These are phyloP conservation scores for Rhinoderma darwinii DNA, from an alignment of 2,113 vertebrate genomes.

Conservation along the genomic window DNA sequence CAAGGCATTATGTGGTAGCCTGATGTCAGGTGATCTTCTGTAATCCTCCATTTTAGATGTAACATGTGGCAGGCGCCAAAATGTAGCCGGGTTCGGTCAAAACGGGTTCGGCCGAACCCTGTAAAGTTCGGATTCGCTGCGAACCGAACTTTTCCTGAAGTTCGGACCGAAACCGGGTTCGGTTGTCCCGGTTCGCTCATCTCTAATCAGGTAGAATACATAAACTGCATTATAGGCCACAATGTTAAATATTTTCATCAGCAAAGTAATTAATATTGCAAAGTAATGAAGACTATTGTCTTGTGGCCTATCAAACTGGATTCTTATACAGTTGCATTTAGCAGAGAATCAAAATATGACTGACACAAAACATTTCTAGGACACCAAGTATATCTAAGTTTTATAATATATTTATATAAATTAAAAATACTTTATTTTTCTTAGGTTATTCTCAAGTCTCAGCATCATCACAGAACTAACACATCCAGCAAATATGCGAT, in stretches of 20 bases:
- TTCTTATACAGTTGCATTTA: background rate
- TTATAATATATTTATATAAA: background rate
- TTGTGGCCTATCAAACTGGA: background rate
- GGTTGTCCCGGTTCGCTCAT: no score
- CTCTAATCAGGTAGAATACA: background rate
- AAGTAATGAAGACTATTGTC: background rate
- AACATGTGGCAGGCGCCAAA: no score
- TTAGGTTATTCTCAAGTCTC: constrained; percentile 93
- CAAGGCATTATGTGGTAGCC: no score
- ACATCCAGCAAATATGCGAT: constrained; percentile 96
- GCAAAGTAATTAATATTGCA: background rate
- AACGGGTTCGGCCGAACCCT: no score
- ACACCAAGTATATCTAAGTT: no score
- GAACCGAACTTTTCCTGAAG: no score
- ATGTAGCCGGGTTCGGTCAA: no score
- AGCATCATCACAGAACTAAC: constrained; percentile 98
- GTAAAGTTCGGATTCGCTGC: no score
- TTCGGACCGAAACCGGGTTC: no score
- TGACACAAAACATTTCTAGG: no score
- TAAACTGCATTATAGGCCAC: background rate
- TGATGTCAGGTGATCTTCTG: no score
- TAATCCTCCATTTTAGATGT: no score
- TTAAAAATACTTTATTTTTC: background rate
- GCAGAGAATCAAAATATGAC: background rate
- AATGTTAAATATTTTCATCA: background rate